Evolutionary conservation across 1,140 invertebrate genomes (phyloP).

Genomic region (Papilio xuthus): DNA sequence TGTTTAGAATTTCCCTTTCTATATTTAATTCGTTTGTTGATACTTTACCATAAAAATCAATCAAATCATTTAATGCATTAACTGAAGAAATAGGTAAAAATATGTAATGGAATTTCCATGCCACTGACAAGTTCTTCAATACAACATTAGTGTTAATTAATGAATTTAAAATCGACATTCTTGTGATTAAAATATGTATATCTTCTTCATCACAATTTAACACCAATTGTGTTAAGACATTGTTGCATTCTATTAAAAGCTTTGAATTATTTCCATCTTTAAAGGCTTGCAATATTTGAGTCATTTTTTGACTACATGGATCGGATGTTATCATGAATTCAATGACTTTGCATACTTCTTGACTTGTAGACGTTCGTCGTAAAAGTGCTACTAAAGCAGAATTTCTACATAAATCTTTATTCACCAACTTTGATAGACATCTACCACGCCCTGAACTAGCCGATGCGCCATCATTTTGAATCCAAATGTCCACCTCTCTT

Average conservation of each 20-base stretch:
- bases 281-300: slow-evolving; percentile 55
- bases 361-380: slow-evolving; percentile 57
- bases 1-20: slow-evolving; percentile 43
- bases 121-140: slow-evolving; percentile 67
- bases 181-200: slow-evolving; percentile 61
- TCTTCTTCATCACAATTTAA: slow-evolving; percentile 66
- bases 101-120: slow-evolving; percentile 76
- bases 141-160: slow-evolving; percentile 63
- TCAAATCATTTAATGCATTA: slow-evolving; percentile 66
- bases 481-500: slow-evolving; percentile 49
- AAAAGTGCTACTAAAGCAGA: slow-evolving; percentile 54
- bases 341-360: slow-evolving; percentile 57
- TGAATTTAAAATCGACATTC: slow-evolving; percentile 62
- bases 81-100: slow-evolving; percentile 72
- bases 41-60: slow-evolving; percentile 58
- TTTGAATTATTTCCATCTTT: slow-evolving; percentile 62
- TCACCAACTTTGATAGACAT: slow-evolving; percentile 56
- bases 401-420: slow-evolving; percentile 49
- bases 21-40: slow-evolving; percentile 40
- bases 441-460: slow-evolving; percentile 55
- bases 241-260: slow-evolving; percentile 57
- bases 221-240: slow-evolving; percentile 62
- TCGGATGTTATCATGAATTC: slow-evolving; percentile 57
- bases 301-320: slow-evolving; percentile 43
- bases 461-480: slow-evolving; percentile 45